Evolutionary conservation across 2,113 vertebrate genomes (phyloP).

Genomic region (Tamias sibiricus): DNA sequence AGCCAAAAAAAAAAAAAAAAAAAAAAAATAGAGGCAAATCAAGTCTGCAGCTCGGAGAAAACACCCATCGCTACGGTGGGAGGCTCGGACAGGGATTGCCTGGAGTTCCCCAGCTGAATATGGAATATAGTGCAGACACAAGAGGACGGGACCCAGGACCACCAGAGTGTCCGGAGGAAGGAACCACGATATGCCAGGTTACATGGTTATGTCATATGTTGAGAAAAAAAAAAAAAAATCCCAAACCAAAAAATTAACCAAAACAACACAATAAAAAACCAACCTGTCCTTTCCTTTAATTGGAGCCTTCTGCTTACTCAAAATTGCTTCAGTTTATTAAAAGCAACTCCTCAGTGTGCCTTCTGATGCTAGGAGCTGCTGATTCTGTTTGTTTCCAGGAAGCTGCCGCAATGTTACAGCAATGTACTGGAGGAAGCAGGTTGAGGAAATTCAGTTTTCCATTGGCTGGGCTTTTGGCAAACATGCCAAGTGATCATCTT

Average conservation of each 20-base stretch:
- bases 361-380: conserved; percentile 66
- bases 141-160: conserved; percentile 74
- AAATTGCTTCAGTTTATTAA: conserved; percentile 74
- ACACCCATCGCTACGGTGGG: conserved; percentile 79
- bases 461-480: conserved; percentile 61
- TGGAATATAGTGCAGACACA: conserved; percentile 78
- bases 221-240: conserved; percentile 46
- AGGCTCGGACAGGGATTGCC: conserved; percentile 80
- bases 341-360: conserved; percentile 72
- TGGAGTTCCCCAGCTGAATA: conserved; percentile 67
- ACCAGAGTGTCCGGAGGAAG: conserved; percentile 67
- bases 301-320: conserved; percentile 77
- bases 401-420: conserved; percentile 66
- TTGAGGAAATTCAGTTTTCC: conserved; percentile 76
- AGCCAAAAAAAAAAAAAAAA: conserved; percentile 82
- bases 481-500: not conserved
- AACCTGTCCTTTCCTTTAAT: conserved; percentile 79
- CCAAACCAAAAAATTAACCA: not conserved
- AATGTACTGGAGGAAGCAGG: conserved; percentile 69
- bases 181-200: conserved; percentile 72
- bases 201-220: conserved; percentile 74
- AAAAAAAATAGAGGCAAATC: conserved; percentile 86
- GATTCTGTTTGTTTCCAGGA: conserved; percentile 76
- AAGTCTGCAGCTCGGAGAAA: conserved; percentile 85
- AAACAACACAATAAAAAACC: conserved; percentile 56